These are phyloP conservation scores for Bos indicus DNA, from an alignment of 2,113 vertebrate genomes.

Conservation along the genomic window DNA sequence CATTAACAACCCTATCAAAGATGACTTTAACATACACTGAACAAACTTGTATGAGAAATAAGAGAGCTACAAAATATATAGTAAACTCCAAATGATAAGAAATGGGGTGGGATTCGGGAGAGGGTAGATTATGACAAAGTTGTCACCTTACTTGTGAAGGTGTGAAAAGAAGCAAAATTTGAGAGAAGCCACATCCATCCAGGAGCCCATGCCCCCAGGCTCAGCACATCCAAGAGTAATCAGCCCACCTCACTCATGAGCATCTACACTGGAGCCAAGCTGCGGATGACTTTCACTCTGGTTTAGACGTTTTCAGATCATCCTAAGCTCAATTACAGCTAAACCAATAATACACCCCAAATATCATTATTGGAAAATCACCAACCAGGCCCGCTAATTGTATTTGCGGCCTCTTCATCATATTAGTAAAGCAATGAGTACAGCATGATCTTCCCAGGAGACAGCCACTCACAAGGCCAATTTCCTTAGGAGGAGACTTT, in stretches of 20 bases:
- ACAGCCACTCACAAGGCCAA: conserved; percentile 29
- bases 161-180: neutral
- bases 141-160: neutral
- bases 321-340: conserved; percentile 41
- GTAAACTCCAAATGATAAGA: neutral
- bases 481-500: conserved; percentile 49
- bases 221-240: neutral
- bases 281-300: neutral
- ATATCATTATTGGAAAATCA: conserved; percentile 54
- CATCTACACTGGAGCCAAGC: neutral
- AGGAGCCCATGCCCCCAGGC: neutral
- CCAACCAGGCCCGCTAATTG: neutral
- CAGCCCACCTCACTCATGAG: neutral
- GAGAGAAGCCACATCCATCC: neutral
- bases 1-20: neutral
- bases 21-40: neutral
- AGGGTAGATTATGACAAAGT: neutral
- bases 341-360: conserved; percentile 23
- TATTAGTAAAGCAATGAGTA: conserved; percentile 31
- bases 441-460: conserved; percentile 15
- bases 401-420: neutral
- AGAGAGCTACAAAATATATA: neutral
- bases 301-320: neutral
- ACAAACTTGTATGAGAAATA: neutral
- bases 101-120: neutral